A percentile compares a stretch with the other conserved stretches of the same genome.
Evolutionary conservation across 2,113 vertebrate species (phyloP).

Genomic region (Chaetops frenatus): DNA sequence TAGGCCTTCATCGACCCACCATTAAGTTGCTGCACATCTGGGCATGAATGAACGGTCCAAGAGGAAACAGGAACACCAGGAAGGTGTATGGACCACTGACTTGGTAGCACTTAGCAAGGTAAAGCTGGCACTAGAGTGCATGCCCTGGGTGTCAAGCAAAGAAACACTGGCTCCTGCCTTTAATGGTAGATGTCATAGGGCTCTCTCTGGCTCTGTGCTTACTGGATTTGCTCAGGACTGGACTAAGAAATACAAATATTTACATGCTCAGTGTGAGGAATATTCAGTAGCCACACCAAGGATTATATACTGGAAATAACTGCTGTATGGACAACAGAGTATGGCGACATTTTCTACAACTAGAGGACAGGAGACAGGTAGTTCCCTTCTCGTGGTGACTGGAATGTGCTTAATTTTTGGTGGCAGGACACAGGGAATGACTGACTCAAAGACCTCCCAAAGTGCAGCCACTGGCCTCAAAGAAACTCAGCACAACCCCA

Average conservation of each 20-base stretch:
- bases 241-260: not conserved
- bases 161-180: slow-evolving; percentile 1
- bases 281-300: slow-evolving; percentile 3
- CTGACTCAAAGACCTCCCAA: not conserved
- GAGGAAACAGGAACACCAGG: not conserved
- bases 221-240: not conserved
- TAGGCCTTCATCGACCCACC: not conserved
- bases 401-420: slow-evolving; percentile 28
- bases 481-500: slow-evolving; percentile 36
- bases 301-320: not conserved
- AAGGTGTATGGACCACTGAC: not conserved
- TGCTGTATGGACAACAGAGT: not conserved
- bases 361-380: not conserved
- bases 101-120: not conserved
- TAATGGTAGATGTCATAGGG: not conserved
- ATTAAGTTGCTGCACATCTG: not conserved
- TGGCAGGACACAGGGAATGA: not conserved
- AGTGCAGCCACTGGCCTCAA: slow-evolving; percentile 8
- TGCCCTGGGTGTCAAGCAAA: not conserved
- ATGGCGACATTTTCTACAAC: not conserved
- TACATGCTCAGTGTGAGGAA: slow-evolving; percentile 35
- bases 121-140: not conserved
- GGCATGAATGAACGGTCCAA: not conserved
- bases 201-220: not conserved
- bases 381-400: slow-evolving; percentile 35